Evolutionary conservation across 2,797 vertebrate genomes (phyloP), one percentile per base, ranked within the genome.

Genomic region (Percopsis omiscomaycus): DNA sequence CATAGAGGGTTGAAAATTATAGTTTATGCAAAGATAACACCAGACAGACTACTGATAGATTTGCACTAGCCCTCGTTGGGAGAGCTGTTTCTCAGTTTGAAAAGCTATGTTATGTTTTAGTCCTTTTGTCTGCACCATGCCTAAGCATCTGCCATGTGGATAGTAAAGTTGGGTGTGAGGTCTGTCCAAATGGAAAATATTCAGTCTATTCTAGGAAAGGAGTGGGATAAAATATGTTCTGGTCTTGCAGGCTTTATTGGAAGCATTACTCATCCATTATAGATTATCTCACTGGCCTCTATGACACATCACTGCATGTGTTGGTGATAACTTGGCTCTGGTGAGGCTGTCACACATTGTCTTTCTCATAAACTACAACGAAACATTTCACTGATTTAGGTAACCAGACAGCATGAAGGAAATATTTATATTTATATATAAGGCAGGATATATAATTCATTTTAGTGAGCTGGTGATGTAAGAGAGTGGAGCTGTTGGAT

Each of bases 261-360:
- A 88, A 88, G 78, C 79, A 81, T 89, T 84, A 87, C 82, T 88
- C 85, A 88, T 89, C 80, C 79, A 85, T 89, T 84, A 89, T 91
- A 75, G 84, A 91, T 90, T 44, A 87, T 85, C 78, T 78, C 68
- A 29, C 77, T 75, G 75, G 75, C 68, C 74, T 72, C 64, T 71
- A 64, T 74, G 65, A 70, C 68, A 76, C 82, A 77, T 47, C 47
- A 49, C 61, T 67, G 60, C 54, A 69, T 77, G 59, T 58, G 49
- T 78, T 68, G 76, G 59, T 63, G 57, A 79, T 75, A 42, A 61
- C 44, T 51, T 44, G 11, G 8, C 29, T 64, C 49, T 59, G 65
- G 77, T 69, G 71, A 72, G 68, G 47, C 72, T 29, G 48, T 67
- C 48, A 29, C 47, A 50, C 42, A 48, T 14, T 57, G 58, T 50